Base-by-base conservation (phyloP, 2,888 invertebrate species). In the Stenichneumon culpator region DNA sequence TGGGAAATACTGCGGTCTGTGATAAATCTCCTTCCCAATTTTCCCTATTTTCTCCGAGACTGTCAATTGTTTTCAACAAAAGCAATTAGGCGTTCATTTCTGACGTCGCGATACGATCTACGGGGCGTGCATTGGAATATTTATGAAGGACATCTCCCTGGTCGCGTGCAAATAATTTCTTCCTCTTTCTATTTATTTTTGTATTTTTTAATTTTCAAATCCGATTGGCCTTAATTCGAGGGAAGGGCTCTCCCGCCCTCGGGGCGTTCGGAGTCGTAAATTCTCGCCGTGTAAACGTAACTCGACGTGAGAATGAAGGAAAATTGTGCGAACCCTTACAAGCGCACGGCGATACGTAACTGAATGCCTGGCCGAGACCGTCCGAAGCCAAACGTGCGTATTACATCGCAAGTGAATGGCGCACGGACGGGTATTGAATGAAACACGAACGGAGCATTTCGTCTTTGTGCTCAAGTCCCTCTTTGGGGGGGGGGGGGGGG, bases 391-490 rank as follows among this genome's bases (percentile, higher is more conserved):
- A 75, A 65, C 39, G 63, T 47, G 79, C 72, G 80, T 70, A 83
- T 84, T 85, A 85, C 72, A 73, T 83, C 68, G 84, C 74, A 81
- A 84, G 81, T 82, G 87, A 86, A 84, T 86, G 83, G 87, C 84
- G 72, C 44, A 73, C 86, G 63, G 3, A 82, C 82, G 86, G 63
- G 84, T 72, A 82, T 84, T 87, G 87, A 87, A 87, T 87, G 86
- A 87, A 87, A 87, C 83, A 82, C 84, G 87, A 86, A 86, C 80
- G 83, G 79, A 78, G 78, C 63, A 84, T 68, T 81, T 84, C 52
- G 68, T 75, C 79, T 75, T 78, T 80, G 68, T 78, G 52, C 52
- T 16, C 39, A 80, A 54, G 65, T 25, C 32, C 74, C 9, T 60
- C n/a, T n/a, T n/a, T n/a, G 32, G 67, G 47, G 54, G 47, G 39